Evolutionary conservation across 2,888 invertebrate species (phyloP), one percentile per base, ranked within the genome.

Genomic region (Acleris cristana): DNA sequence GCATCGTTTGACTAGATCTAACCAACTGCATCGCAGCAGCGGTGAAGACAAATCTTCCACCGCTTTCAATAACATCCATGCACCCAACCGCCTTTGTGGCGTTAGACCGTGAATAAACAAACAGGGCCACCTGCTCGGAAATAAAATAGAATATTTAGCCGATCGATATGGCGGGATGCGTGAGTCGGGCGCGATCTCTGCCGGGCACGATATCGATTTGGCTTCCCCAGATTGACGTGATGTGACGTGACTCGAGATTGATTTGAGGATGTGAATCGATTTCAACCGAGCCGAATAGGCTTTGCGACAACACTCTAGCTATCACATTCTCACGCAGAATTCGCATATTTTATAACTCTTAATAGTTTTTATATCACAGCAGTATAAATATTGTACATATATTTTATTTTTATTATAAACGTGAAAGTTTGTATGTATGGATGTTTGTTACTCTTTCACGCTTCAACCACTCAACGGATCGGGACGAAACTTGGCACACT

Each of bases 31-130:
- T 16, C 21, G 40, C 21, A 56, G 21, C 16, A 56, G 44, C 56
- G 16, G 44, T 23, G 48, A 23, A 57, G 58, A n/a, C 58, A 21
- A 51, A 30, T 57, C 63, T 54, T 63, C 62, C 58, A 52, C 53
- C 58, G 48, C 53, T 19, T 51, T 49, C 34, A 52, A 61, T 52
- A 66, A 57, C 66, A 61, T 51, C 23, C 55, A 62, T 57, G 48
- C 61, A 66, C 45, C 48, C 53, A 16, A 40, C 23, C 48, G 57
- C 79, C 77, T 81, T 81, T 81, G 79, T 76, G 76, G 74, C 76
- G 74, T 77, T 78, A 76, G 74, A 76, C 72, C 74, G 77, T 82
- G 80, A 82, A 83, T 83, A 84, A 84, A 85, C 77, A 86, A 86
- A 84, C 79, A 77, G 75, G 79, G 79, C 78, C 85, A 83, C 81